Base-by-base conservation (phyloP, 2,113 vertebrate genomes). In the Ramphastos sulfuratus region DNA sequence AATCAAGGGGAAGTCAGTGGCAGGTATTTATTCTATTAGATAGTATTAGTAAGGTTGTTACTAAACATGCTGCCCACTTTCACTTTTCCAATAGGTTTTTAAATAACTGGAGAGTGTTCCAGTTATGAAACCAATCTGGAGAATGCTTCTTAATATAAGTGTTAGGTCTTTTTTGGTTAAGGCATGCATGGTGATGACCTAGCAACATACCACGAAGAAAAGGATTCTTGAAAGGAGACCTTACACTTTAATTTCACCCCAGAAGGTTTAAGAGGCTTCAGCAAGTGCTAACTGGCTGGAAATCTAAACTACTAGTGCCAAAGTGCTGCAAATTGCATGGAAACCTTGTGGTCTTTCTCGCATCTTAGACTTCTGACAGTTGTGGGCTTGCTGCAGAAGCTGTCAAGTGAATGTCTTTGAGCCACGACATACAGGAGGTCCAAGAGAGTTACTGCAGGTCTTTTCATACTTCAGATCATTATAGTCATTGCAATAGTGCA, bases 401-500 rank as follows among this genome's bases (percentile, higher is more conserved):
- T 85, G 23, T 46, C 33, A 42, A 21, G 46, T 61, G 23, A 78
- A 30, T 77, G 81, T 88, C 48, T 50, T 70, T n/a, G 48, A 33
- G 9, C 39, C 63, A 25, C 24, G 24, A 18, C 6, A 7, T 37
- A 27, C 64, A 61, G 46, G 71, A 89, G 20, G 19, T 65, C 50
- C 89, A 59, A 18, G 27, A 72, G 71, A 7, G 61, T 89, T 39
- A 15, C 35, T 46, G 37, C 13, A 28, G 19, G 30, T 73, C n/a
- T 42, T 70, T 82, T 91, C 82, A 69, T 28, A 46, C 55, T 79
- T 70, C 50, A 77, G 30, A 33, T 78, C 10, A 0, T n/a, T 37
- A 6, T 27, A 42, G 44, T 82, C 37, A 50, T 13, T 67, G 56
- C 72, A 64, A 1, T 3, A 66, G 46, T 64, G 48, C 0, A 0